Base-by-base conservation (phyloP, 2,113 vertebrate species). In the Etheostoma spectabile region DNA sequence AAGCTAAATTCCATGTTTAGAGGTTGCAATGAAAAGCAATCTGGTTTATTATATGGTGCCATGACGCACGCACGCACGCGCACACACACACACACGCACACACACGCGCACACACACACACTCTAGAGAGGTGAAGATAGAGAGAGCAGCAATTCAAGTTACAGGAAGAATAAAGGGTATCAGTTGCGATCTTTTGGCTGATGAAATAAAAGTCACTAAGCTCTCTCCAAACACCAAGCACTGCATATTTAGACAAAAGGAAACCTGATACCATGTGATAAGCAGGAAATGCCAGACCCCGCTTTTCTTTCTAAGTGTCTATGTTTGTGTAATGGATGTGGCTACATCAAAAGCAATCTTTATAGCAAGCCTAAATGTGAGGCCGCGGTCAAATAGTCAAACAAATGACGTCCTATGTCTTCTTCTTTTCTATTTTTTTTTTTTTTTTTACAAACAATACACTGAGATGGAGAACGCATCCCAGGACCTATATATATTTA, bases 181-280 rank as follows among this genome's bases (percentile, higher is more conserved):
- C 85, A 68, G 56, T 78, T 55, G 62, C 60, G 74, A 89, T 91
- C 90, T 85, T 45, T 56, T 82, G 78, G 77, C 53, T 0, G 63
- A 77, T 30, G 52, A 61, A 69, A 64, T 65, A 38, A 84, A 82
- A 68, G 42, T 49, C 52, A 22, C 68, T 73, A 15, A 74, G 83
- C 82, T 83, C 77, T 63, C 65, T 83, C 63, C 76, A 79, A 75
- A 87, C 67, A 63, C 77, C 42, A 42, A 71, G 77, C 81, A 14
- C 66, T 21, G 74, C 77, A 13, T 24, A 19, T 70, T 48, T 78
- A 72, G 62, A 68, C 77, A 61, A 64, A 64, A 78, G 45, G 86
- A 85, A 93, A 93, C 66, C 64, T 15, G 72, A 93, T 65, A 83
- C 65, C 78, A 83, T 82, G 86, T 66, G 88, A 91, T 87, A 86